Evolutionary conservation across 2,888 invertebrate species (phyloP), one percentile per base, ranked within the genome.

Genomic region (Erebia aethiops): DNA sequence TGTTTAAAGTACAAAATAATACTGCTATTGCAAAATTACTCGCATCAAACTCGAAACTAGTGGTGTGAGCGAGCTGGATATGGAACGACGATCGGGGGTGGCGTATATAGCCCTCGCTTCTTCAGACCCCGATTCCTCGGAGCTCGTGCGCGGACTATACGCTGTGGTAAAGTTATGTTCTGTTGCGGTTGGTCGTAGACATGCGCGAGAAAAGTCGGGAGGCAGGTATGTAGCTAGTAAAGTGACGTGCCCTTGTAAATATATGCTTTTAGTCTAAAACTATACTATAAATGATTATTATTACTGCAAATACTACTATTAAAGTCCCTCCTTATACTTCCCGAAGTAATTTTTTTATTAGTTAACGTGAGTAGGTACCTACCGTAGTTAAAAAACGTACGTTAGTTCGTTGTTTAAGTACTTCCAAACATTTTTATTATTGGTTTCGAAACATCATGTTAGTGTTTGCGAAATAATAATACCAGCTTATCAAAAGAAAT

Each of bases 241-340:
- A 82, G 86, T 82, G 87, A 84, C 83, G 84, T 85, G 88, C 86
- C 85, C 82, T 84, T 91, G 91, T 92, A 92, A 87, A 91, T 92
- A 91, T 80, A 87, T 82, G 90, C 91, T 90, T 90, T 81, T 91
- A 92, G 88, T 86, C 74, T 87, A 86, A 85, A 85, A 83, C 78
- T 82, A 83, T 82, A 83, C 80, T 80, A 81, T 82, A 77, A 79
- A 81, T 80, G 75, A 81, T 84, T 80, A 85, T 81, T 81, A 64
- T 14, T 49, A 49, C 21, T 62, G 21, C 62, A 46, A 21, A 13
- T 46, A 46, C 18, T 46, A 46, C 13, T 46, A 46, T 46, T 43
- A 10, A 46, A 46, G 46, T 49, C 62, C 18, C 21, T 18, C 46
- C 10, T n/a, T n/a, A 13, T 14, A 14, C 64, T 41, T 64, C 18